phyloP scores from a whole-genome alignment of 1,140 invertebrate species.

The Euura lappo region DNA sequence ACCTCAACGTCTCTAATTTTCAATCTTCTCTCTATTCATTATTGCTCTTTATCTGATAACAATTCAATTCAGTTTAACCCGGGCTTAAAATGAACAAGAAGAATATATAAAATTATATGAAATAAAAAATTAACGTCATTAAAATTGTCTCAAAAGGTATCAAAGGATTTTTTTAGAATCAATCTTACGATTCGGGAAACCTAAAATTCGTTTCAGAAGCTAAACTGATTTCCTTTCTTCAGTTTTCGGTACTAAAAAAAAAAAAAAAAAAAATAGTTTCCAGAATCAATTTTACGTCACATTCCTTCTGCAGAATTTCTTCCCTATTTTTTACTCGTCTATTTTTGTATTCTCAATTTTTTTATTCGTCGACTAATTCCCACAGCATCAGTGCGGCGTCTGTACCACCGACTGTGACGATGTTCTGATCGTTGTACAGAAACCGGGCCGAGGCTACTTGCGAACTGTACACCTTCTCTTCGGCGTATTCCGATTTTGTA shows the following conservation, averaged over 20 bases:
- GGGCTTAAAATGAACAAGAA: too few species aligned
- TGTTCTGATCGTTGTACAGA: constrained; percentile 82
- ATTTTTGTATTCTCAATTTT: background rate
- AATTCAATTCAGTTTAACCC: too few species aligned
- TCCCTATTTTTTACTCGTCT: background rate
- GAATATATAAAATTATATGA: too few species aligned
- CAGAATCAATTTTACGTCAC: background rate
- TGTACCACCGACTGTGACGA: constrained; percentile 89
- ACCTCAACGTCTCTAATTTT: too few species aligned
- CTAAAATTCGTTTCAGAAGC: too few species aligned
- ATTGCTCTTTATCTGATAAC: too few species aligned
- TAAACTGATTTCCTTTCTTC: background rate
- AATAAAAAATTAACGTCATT: too few species aligned
- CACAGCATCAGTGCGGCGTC: constrained; percentile 93
- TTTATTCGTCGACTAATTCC: constrained; percentile 82
- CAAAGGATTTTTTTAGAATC: background rate
- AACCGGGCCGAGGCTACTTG: constrained; percentile 83
- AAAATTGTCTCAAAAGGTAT: too few species aligned
- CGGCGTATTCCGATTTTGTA: constrained; percentile 84
- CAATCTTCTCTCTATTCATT: too few species aligned
- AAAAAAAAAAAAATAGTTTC: background rate
- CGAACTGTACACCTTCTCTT: constrained; percentile 88
- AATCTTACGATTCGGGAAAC: too few species aligned
- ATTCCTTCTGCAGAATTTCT: background rate
- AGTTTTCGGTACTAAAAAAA: background rate